These are phyloP conservation scores for Brachionus rubens DNA, from an alignment of 1,140 invertebrate species.

Conservation along the genomic window DNA sequence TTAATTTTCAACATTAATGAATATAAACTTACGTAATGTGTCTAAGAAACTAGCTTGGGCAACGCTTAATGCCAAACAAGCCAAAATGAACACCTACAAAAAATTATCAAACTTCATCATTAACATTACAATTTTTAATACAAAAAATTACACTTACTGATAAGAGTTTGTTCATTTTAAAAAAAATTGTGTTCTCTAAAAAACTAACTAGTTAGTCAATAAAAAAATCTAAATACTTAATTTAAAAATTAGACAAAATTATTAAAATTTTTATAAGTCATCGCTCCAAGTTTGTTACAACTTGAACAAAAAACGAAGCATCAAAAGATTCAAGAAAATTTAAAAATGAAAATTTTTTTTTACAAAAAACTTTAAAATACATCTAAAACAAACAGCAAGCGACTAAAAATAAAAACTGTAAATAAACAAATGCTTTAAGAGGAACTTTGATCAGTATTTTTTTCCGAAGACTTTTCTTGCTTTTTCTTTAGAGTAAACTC, in stretches of 20 bases:
- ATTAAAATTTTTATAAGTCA: too few species aligned
- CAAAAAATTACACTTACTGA: background rate
- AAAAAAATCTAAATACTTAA: background rate
- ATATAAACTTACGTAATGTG: background rate
- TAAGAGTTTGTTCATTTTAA: background rate
- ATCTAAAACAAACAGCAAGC: background rate
- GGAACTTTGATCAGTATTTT: background rate
- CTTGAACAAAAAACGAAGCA: background rate
- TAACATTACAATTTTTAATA: background rate
- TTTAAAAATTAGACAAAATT: background rate
- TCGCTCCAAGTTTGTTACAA: background rate
- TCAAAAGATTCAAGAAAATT: background rate
- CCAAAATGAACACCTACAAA: conserved; percentile 5
- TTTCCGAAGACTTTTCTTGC: background rate
- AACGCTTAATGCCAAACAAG: conserved; percentile 1
- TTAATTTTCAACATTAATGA: too few species aligned
- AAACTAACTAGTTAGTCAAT: background rate
- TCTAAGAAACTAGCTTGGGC: conserved; percentile 2
- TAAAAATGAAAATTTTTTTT: background rate
- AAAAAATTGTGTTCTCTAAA: background rate
- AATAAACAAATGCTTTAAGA: background rate
- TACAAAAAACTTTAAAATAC: background rate
- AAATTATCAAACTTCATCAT: background rate
- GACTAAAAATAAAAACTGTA: background rate
- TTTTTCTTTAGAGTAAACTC: conserved; percentile 20